phyloP scores from a whole-genome alignment of 2,888 invertebrate species.

The Anthoptus insignis region DNA sequence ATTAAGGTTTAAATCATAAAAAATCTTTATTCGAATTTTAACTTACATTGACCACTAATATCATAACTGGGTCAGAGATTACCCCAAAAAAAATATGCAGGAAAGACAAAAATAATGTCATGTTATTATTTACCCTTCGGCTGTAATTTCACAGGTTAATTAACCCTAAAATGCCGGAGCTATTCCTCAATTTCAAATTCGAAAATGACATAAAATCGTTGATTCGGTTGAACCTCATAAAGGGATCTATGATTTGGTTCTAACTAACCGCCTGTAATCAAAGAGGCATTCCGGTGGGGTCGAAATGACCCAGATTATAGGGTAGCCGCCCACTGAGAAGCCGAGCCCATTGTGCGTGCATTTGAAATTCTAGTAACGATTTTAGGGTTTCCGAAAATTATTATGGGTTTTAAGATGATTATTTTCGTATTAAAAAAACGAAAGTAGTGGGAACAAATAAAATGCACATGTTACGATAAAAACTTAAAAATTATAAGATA shows the following conservation, averaged over 20 bases:
- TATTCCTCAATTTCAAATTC: slow-evolving; percentile 13
- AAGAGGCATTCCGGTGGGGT: slow-evolving; percentile 64
- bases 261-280: slow-evolving; percentile 81
- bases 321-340: slow-evolving; percentile 73
- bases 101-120: neutral
- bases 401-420: too few relatives aligned
- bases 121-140: slow-evolving; percentile 8
- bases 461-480: too few relatives aligned
- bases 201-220: slow-evolving; percentile 29
- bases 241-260: slow-evolving; percentile 78
- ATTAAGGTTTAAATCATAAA: too few relatives aligned
- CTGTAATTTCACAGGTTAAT: slow-evolving; percentile 14
- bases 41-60: neutral
- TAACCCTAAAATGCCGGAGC: slow-evolving; percentile 4
- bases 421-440: too few relatives aligned
- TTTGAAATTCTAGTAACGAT: neutral
- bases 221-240: slow-evolving; percentile 10
- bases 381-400: neutral
- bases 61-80: neutral
- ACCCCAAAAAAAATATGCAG: neutral
- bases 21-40: too few relatives aligned
- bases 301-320: slow-evolving; percentile 69
- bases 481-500: too few relatives aligned
- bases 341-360: neutral
- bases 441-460: too few relatives aligned